Conservation (phyloP, 1,140 invertebrate genomes). For the Cotesia glomerata region DNA sequence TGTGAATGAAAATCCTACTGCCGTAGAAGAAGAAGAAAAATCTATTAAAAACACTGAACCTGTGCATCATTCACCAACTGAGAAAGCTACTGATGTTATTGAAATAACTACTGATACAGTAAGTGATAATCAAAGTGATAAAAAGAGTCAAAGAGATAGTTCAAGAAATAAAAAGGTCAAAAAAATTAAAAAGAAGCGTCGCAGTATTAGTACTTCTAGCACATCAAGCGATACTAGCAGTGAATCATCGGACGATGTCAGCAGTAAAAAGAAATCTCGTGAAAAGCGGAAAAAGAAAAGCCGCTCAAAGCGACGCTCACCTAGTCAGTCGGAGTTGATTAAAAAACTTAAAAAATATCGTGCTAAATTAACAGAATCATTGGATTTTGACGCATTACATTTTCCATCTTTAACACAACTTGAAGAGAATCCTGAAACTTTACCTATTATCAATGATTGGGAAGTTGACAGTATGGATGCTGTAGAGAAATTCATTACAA, state of each 20-base stretch:
- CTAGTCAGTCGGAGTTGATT: conserved; percentile 11
- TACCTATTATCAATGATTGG: conserved; percentile 56
- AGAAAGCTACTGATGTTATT: not conserved
- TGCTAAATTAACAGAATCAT: conserved; percentile 45
- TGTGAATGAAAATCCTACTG: not conserved
- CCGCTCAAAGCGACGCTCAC: conserved; percentile 29
- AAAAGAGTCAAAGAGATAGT: conserved; percentile 33
- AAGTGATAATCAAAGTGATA: not conserved
- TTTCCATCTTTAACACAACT: conserved; percentile 55
- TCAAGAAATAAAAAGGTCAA: conserved; percentile 28
- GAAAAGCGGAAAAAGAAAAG: conserved; percentile 36
- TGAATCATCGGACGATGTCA: conserved; percentile 26
- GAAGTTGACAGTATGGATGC: conserved; percentile 59
- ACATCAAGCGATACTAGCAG: conserved; percentile 21
- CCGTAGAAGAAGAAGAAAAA: not conserved
- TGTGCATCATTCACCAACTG: not conserved
- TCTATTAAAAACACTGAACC: not conserved
- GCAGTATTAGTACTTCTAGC: conserved; percentile 22
- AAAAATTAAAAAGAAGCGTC: conserved; percentile 17
- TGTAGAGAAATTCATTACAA: conserved; percentile 30
- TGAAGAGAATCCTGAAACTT: conserved; percentile 45
- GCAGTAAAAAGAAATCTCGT: conserved; percentile 36
- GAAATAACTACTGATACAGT: conserved; percentile 12
- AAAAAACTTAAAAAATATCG: conserved; percentile 34
- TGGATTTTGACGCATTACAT: conserved; percentile 53